Conservation (phyloP, 2,797 vertebrate species). For the Acrossocheilus fasciatus region DNA sequence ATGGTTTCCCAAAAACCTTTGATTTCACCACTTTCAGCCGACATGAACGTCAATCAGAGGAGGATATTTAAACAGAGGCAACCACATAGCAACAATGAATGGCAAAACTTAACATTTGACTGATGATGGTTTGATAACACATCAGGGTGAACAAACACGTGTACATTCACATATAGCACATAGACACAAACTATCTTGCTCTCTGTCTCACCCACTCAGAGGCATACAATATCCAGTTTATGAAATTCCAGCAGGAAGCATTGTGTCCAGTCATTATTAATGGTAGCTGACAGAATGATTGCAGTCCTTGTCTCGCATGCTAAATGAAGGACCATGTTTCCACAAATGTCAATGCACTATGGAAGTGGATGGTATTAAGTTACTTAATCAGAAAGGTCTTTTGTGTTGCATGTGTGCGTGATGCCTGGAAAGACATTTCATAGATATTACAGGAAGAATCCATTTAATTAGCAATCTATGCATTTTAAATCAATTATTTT, state of each 20-base stretch:
- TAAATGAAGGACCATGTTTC: slow-evolving; percentile 34
- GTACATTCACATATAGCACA: slow-evolving; percentile 39
- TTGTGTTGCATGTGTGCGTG: background rate
- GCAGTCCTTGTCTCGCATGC: slow-evolving; percentile 21
- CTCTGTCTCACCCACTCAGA: slow-evolving; percentile 51
- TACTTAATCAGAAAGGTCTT: slow-evolving; percentile 31
- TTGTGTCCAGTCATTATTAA: slow-evolving; percentile 42
- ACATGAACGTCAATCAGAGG: slow-evolving; percentile 63
- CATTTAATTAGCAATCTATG: background rate
- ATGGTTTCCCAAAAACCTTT: slow-evolving; percentile 59
- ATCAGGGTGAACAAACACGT: background rate
- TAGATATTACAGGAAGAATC: background rate
- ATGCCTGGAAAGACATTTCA: background rate
- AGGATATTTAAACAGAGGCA: slow-evolving; percentile 61
- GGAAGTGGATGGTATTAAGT: slow-evolving; percentile 17
- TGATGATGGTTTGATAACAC: slow-evolving; percentile 60
- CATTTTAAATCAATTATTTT: background rate
- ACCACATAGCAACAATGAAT: slow-evolving; percentile 13
- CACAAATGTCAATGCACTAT: slow-evolving; percentile 29
- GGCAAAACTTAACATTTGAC: slow-evolving; percentile 56
- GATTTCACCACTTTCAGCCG: slow-evolving; percentile 52
- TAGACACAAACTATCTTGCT: slow-evolving; percentile 37
- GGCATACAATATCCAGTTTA: slow-evolving; percentile 25
- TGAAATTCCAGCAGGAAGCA: slow-evolving; percentile 26
- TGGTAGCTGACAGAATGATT: slow-evolving; percentile 38